Evolutionary conservation across 1,140 invertebrate genomes (phyloP).

Genomic region (Ctenoplectra terminalis): DNA sequence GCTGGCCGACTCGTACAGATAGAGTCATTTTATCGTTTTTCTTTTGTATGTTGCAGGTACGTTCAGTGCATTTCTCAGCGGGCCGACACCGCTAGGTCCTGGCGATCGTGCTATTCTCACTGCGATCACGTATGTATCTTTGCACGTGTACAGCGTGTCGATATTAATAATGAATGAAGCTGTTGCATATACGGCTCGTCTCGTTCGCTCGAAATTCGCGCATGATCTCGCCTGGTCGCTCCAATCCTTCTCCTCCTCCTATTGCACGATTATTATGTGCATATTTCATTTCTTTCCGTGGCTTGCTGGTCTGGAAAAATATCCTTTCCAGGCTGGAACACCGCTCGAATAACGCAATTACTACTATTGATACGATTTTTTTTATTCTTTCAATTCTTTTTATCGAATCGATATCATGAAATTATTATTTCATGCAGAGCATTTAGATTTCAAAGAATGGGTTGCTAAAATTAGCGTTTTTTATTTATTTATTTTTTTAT

Average conservation of each 20-base stretch:
- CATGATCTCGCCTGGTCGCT: constrained; percentile 30
- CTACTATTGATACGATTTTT: constrained; percentile 22
- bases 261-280: constrained; percentile 45
- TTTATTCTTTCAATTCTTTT: background rate
- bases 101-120: constrained; percentile 57
- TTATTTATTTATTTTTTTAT: no score
- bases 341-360: constrained; percentile 29
- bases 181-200: constrained; percentile 45
- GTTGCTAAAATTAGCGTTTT: no score
- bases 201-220: constrained; percentile 55
- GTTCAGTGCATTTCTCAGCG: constrained; percentile 55
- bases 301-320: constrained; percentile 12
- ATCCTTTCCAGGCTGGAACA: constrained; percentile 17
- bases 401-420: no score
- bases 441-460: no score
- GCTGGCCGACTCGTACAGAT: background rate
- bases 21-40: constrained; percentile 52
- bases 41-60: constrained; percentile 67
- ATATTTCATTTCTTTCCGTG: constrained; percentile 35
- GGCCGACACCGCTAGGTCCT: background rate
- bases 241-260: constrained; percentile 32
- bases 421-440: no score
- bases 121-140: constrained; percentile 68
- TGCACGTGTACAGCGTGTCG: constrained; percentile 56
- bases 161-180: constrained; percentile 71